A percentile compares a stretch with the other conserved stretches of the same genome.
Evolutionary conservation across 1,140 invertebrate species (phyloP).

Genomic region (Magallana angulata): DNA sequence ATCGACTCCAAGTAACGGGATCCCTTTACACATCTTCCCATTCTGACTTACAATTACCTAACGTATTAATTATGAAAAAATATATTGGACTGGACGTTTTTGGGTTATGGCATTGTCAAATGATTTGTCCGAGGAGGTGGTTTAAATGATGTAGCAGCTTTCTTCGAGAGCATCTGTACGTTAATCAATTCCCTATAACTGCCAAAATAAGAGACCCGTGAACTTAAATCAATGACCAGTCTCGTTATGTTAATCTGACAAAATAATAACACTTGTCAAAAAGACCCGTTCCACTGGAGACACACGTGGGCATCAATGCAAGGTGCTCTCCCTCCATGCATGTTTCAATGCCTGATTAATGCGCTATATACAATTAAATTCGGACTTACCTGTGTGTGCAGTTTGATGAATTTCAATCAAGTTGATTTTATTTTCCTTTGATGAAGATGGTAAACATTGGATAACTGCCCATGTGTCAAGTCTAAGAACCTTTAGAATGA

Average conservation of each 20-base stretch:
- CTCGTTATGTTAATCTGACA: slow-evolving; percentile 42
- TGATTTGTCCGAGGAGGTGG: not conserved
- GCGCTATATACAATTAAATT: slow-evolving; percentile 25
- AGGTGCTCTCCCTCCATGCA: not conserved
- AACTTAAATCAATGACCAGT: slow-evolving; percentile 46
- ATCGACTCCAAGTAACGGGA: too few species aligned
- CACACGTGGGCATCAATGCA: slow-evolving; percentile 20
- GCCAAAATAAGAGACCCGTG: slow-evolving; percentile 24
- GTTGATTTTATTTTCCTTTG: slow-evolving; percentile 53
- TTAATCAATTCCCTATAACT: slow-evolving; percentile 44
- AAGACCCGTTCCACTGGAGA: slow-evolving; percentile 20
- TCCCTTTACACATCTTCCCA: too few species aligned
- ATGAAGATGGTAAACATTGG: slow-evolving; percentile 48
- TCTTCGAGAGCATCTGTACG: slow-evolving; percentile 32
- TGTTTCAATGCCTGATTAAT: slow-evolving; percentile 34
- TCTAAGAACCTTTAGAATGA: slow-evolving; percentile 46
- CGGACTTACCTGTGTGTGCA: slow-evolving; percentile 51
- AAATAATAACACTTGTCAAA: slow-evolving; percentile 41
- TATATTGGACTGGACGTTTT: slow-evolving; percentile 11
- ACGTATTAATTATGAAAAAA: slow-evolving; percentile 7
- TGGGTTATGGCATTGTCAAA: slow-evolving; percentile 25
- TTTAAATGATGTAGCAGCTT: slow-evolving; percentile 18
- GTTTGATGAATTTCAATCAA: slow-evolving; percentile 45
- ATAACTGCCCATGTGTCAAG: slow-evolving; percentile 59
- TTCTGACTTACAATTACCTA: too few species aligned